phyloP scores from a whole-genome alignment of 53 echinoderm and acorn worm species.

The Patiria pectinifera region DNA sequence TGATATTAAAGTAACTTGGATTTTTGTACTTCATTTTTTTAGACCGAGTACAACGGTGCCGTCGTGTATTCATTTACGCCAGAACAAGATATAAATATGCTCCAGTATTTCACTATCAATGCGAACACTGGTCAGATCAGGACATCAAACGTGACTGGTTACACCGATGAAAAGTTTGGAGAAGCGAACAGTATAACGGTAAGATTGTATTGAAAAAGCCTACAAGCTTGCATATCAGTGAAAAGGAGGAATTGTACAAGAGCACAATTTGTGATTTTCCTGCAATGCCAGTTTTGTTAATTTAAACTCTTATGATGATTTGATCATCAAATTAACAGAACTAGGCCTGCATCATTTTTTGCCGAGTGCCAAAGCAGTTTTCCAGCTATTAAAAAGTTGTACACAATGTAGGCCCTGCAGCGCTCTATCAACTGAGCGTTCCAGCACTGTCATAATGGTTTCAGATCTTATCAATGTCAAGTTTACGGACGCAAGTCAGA shows the following conservation, averaged over 20 bases:
- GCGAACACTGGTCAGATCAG: conserved; percentile 5
- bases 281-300: neutral
- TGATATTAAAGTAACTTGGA: neutral
- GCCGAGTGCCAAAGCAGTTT: too few relatives aligned
- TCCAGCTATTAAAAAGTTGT: too few relatives aligned
- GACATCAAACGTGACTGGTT: conserved; percentile 7
- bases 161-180: neutral
- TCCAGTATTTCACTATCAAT: conserved; percentile 24
- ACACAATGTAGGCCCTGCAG: too few relatives aligned
- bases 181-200: neutral
- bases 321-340: too few relatives aligned
- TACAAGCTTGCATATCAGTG: neutral
- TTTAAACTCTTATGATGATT: neutral
- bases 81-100: conserved; percentile 7
- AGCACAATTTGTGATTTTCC: neutral
- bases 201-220: neutral
- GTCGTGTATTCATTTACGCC: conserved; percentile 7
- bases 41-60: conserved; percentile 34
- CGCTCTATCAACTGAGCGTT: too few relatives aligned
- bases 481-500: too few relatives aligned
- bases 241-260: too few relatives aligned
- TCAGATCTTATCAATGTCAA: too few relatives aligned
- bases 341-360: too few relatives aligned
- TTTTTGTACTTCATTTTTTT: neutral
- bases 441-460: too few relatives aligned